Evolutionary conservation across 2,797 vertebrate species (phyloP).

Genomic region (Salarias fasciatus): DNA sequence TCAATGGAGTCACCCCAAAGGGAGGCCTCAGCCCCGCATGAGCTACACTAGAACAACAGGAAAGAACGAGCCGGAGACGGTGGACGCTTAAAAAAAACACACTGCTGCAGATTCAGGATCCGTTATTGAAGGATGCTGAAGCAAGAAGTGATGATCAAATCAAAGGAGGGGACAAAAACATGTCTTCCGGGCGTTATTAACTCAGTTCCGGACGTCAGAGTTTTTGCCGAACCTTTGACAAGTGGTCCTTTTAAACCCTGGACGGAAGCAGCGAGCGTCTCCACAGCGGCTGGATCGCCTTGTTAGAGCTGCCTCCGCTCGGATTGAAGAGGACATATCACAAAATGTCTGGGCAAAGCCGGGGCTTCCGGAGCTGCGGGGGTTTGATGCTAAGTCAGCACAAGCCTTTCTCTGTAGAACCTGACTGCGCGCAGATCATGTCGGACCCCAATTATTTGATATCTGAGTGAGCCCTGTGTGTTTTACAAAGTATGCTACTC

Average conservation of each 20-base stretch:
- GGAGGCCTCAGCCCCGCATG: constrained; percentile 11
- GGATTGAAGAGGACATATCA: not conserved
- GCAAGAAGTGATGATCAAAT: not conserved
- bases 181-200: not conserved
- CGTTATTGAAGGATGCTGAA: no score
- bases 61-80: constrained; percentile 17
- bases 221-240: constrained; percentile 2
- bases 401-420: not conserved
- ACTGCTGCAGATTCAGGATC: not conserved
- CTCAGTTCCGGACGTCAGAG: not conserved
- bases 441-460: constrained; percentile 12
- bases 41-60: constrained; percentile 9
- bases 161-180: not conserved
- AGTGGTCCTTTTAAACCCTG: not conserved
- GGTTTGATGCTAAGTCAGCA: constrained; percentile 15
- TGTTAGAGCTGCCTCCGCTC: not conserved
- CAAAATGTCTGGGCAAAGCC: constrained; percentile 3
- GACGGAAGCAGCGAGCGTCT: not conserved
- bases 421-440: not conserved
- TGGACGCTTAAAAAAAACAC: not conserved
- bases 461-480: not conserved
- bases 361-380: not conserved
- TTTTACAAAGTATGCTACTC: not conserved
- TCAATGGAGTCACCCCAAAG: constrained; percentile 47
- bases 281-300: not conserved